A percentile compares a stretch with the other conserved stretches of the same genome.
phyloP scores from a whole-genome alignment of 2,888 invertebrate species.

The Rhimphoctona megacephalus region DNA sequence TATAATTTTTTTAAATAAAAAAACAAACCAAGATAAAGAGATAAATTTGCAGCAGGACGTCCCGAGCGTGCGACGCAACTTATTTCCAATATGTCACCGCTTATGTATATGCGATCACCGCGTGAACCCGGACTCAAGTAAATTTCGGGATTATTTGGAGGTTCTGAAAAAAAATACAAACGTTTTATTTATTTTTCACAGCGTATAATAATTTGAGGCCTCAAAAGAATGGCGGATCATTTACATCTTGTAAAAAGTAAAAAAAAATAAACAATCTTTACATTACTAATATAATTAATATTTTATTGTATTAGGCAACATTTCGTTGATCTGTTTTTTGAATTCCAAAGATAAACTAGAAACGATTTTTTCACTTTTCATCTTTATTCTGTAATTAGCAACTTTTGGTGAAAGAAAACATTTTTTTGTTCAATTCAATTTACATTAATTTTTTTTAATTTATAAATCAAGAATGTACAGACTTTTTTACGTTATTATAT shows the following conservation, averaged over 20 bases:
- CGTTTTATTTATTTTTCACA: not conserved
- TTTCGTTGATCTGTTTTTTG: not conserved
- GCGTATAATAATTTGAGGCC: not conserved
- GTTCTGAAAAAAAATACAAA: conserved; percentile 81
- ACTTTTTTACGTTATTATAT: not conserved
- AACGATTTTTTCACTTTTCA: not conserved
- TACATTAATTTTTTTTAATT: not conserved
- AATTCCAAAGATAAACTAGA: not conserved
- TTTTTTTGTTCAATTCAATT: not conserved
- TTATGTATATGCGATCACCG: conserved; percentile 85
- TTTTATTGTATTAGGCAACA: not conserved
- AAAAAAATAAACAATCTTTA: not conserved
- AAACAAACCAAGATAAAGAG: conserved; percentile 89
- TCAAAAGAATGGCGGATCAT: not conserved
- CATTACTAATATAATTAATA: not conserved
- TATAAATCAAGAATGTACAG: not conserved
- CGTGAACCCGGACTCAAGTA: conserved; percentile 81
- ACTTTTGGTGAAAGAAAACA: not conserved
- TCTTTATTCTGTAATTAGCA: not conserved
- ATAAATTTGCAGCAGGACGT: conserved; percentile 91
- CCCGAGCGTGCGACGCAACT: conserved; percentile 90
- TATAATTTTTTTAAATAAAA: not conserved
- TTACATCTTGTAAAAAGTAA: not conserved
- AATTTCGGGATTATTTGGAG: conserved; percentile 85
- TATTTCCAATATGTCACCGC: conserved; percentile 88